These are phyloP conservation scores for Barbus barbus DNA, from an alignment of 2,113 vertebrate species.

Conservation along the genomic window DNA sequence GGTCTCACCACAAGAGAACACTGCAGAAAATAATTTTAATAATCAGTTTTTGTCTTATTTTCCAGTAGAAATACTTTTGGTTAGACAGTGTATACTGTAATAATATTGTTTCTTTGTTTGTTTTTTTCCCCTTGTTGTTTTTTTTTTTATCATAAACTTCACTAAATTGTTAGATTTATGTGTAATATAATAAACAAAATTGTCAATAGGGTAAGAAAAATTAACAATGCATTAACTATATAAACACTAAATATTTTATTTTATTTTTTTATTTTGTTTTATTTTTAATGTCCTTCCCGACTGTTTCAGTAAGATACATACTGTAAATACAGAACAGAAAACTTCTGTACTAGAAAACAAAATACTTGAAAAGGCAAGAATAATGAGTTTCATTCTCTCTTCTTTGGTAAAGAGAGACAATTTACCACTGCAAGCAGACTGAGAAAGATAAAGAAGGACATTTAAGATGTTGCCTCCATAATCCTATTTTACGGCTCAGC, in stretches of 20 bases:
- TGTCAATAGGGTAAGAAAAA: too few species aligned
- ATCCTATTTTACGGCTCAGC: constrained; percentile 51
- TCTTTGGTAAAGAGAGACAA: background rate
- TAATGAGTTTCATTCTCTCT: background rate
- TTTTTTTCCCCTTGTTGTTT: too few species aligned
- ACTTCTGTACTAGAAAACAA: background rate
- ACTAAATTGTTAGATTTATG: too few species aligned
- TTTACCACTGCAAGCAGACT: background rate
- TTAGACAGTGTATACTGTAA: too few species aligned
- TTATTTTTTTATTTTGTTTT: background rate
- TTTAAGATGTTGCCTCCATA: background rate
- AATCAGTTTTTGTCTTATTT: background rate
- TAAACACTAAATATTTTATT: background rate
- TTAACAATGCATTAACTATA: too few species aligned
- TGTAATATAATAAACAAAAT: too few species aligned
- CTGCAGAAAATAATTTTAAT: background rate
- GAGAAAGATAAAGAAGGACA: background rate
- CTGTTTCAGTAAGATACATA: background rate
- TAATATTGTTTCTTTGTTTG: too few species aligned
- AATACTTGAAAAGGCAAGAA: background rate
- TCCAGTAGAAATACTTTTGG: too few species aligned
- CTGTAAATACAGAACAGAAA: background rate
- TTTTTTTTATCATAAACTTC: too few species aligned
- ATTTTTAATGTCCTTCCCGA: background rate
- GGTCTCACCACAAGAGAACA: background rate